These are phyloP conservation scores for Lichenostomus cassidix DNA, from an alignment of 2,113 vertebrate genomes.

Conservation along the genomic window DNA sequence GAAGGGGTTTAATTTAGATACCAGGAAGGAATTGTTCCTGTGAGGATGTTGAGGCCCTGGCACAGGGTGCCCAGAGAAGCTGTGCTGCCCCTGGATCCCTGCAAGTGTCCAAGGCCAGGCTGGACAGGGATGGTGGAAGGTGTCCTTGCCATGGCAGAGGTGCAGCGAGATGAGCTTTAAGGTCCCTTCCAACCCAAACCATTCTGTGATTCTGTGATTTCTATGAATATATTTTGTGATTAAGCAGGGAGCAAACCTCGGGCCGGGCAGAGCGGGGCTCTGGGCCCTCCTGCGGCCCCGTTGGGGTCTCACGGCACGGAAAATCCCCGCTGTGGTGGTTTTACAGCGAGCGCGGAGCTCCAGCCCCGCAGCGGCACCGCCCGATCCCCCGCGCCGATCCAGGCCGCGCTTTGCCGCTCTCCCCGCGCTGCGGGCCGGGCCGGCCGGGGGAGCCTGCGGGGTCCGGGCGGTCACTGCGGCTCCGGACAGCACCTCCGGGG, in stretches of 20 bases:
- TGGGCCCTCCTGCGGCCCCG: neutral
- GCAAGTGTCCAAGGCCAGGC: accelerated
- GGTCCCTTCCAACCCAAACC: neutral
- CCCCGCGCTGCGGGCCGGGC: neutral
- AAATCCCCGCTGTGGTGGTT: neutral
- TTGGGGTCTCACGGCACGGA: neutral
- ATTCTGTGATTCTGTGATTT: neutral
- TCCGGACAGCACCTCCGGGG: too few relatives aligned
- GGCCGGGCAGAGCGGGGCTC: neutral
- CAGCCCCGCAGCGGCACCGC: neutral
- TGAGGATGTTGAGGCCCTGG: accelerated
- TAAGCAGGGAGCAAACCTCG: neutral
- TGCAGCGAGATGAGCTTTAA: neutral
- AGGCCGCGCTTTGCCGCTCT: neutral
- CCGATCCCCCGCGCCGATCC: neutral
- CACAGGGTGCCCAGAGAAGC: neutral
- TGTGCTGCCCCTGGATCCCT: neutral
- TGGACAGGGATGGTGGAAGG: accelerated
- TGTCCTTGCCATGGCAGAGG: neutral
- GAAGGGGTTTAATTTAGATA: neutral
- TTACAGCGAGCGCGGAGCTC: neutral
- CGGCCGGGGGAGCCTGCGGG: neutral
- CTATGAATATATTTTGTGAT: neutral
- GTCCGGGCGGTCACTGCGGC: too few relatives aligned
- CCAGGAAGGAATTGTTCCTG: neutral